A percentile compares a stretch with the other conserved stretches of the same genome.
Conservation (phyloP, 2,888 invertebrate genomes). For the Orchestes rusci region DNA sequence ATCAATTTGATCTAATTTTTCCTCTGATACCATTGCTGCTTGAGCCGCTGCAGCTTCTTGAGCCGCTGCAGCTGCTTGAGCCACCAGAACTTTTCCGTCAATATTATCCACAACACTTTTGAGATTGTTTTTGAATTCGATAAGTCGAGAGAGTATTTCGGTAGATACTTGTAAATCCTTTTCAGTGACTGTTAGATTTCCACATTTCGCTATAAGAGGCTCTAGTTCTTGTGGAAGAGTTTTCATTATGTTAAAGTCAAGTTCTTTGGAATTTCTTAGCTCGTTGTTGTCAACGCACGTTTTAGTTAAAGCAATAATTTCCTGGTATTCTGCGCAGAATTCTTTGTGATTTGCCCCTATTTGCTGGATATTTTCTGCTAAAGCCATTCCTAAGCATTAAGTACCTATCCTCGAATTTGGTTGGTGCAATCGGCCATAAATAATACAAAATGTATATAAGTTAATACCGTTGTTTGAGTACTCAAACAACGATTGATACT, state of each 20-base stretch:
- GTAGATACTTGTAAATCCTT: slow-evolving; percentile 53
- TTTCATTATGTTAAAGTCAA: slow-evolving; percentile 43
- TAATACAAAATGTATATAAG: too few relatives aligned
- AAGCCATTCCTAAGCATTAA: too few relatives aligned
- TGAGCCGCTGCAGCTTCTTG: too few relatives aligned
- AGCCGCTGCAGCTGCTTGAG: slow-evolving; percentile 1
- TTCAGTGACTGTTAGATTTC: slow-evolving; percentile 44
- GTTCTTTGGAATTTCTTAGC: slow-evolving; percentile 8
- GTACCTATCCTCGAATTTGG: too few relatives aligned
- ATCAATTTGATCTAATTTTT: slow-evolving; percentile 29
- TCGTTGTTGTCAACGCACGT: slow-evolving; percentile 27
- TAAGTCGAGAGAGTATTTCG: slow-evolving; percentile 31
- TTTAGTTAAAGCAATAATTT: slow-evolving; percentile 46
- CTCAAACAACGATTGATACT: too few relatives aligned
- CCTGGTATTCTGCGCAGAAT: slow-evolving; percentile 51
- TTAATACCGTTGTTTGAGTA: too few relatives aligned
- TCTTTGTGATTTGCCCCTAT: slow-evolving; percentile 52
- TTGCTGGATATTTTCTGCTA: slow-evolving; percentile 43
- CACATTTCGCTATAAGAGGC: slow-evolving; percentile 44
- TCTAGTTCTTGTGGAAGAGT: slow-evolving; percentile 44
- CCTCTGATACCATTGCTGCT: slow-evolving; percentile 14
- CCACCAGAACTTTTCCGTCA: slow-evolving; percentile 30
- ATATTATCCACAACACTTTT: slow-evolving; percentile 44
- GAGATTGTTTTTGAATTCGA: slow-evolving; percentile 44
- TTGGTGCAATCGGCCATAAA: too few relatives aligned